These are phyloP conservation scores for Incurvaria masculella DNA, from an alignment of 2,888 invertebrate genomes.

Conservation along the genomic window DNA sequence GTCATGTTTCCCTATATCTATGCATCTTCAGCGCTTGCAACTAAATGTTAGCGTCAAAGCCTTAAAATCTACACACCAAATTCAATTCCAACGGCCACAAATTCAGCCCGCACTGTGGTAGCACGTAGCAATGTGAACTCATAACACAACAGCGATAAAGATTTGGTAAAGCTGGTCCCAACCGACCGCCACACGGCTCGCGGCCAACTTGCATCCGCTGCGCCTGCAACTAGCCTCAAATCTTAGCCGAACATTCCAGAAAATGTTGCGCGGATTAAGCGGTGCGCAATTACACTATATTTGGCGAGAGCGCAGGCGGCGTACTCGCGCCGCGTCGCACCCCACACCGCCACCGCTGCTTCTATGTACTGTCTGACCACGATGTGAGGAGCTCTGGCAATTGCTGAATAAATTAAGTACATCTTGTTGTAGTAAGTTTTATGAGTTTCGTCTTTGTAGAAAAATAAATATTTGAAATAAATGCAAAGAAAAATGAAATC, in stretches of 20 bases:
- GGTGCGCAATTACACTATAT: constrained; percentile 52
- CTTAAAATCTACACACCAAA: too few relatives aligned
- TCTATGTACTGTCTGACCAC: background rate
- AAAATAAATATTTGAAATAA: too few relatives aligned
- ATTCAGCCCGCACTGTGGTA: background rate
- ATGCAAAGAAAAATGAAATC: too few relatives aligned
- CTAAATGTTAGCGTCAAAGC: too few relatives aligned
- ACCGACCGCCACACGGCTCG: constrained; percentile 26
- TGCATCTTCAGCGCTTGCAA: too few relatives aligned
- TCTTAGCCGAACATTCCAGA: constrained; percentile 40
- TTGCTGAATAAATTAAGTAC: too few relatives aligned
- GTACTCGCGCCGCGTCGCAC: background rate
- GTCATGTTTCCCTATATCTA: too few relatives aligned
- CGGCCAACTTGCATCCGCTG: constrained; percentile 32
- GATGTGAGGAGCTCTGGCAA: background rate
- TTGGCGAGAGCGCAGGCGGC: constrained; percentile 19
- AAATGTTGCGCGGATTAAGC: constrained; percentile 51
- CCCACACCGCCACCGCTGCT: background rate
- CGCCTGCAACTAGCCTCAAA: background rate
- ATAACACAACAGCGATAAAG: background rate
- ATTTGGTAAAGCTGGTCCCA: background rate
- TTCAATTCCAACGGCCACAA: too few relatives aligned
- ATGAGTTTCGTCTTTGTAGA: too few relatives aligned
- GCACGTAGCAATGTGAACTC: background rate
- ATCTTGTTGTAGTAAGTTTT: too few relatives aligned